phyloP scores from a whole-genome alignment of 1,140 invertebrate genomes.

The Neodiprion virginianus region DNA sequence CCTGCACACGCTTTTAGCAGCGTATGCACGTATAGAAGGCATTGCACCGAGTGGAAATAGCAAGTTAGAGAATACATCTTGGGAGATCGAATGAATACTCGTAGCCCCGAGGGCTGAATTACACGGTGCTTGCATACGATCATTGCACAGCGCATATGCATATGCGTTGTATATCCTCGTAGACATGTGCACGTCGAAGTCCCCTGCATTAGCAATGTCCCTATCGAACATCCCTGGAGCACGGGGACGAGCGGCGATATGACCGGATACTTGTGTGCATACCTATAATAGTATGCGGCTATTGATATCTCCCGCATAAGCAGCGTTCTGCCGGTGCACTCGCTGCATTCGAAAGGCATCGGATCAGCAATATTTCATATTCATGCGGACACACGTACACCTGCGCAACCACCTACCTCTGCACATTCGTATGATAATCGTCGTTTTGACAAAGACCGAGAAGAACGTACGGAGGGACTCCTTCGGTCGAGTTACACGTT shows the following conservation, averaged over 20 bases:
- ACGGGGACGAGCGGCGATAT: background rate
- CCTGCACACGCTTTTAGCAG: no score
- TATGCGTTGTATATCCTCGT: background rate
- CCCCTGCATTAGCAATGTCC: constrained; percentile 4
- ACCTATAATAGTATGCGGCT: background rate
- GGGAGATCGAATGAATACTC: background rate
- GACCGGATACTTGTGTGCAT: background rate
- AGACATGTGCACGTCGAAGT: constrained; percentile 5
- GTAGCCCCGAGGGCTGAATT: background rate
- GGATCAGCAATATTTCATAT: constrained; percentile 5
- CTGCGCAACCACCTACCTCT: background rate
- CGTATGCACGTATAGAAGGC: no score
- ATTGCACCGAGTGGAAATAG: no score
- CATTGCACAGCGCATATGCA: background rate
- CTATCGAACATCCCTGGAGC: background rate
- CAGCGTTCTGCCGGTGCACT: background rate
- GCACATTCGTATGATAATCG: background rate
- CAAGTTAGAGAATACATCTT: background rate
- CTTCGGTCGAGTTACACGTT: no score
- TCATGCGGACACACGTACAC: background rate
- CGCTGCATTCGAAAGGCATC: constrained; percentile 4
- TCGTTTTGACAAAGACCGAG: background rate
- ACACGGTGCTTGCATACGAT: background rate
- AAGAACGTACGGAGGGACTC: no score
- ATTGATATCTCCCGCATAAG: constrained; percentile 3